Conservation (phyloP, 2,797 vertebrate species). For the Anolis apletophallus region DNA sequence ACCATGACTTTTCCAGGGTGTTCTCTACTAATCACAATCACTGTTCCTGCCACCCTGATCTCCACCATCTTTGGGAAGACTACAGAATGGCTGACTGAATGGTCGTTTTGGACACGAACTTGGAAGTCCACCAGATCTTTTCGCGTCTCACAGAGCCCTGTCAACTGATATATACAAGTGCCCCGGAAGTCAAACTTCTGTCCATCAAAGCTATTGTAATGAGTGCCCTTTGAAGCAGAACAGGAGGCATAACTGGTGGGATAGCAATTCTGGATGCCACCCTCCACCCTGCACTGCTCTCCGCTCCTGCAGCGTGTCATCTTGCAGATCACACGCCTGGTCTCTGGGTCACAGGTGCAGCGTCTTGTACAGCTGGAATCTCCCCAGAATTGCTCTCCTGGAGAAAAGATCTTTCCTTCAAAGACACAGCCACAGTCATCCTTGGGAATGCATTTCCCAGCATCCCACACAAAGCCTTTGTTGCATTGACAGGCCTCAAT, state of each 20-base stretch:
- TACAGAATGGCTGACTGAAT: neutral
- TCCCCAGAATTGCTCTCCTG: slow-evolving; percentile 80
- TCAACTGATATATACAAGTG: slow-evolving; percentile 82
- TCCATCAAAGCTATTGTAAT: slow-evolving; percentile 84
- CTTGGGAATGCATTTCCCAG: slow-evolving; percentile 74
- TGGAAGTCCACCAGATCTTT: slow-evolving; percentile 62
- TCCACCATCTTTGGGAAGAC: slow-evolving; percentile 46
- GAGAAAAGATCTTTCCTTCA: slow-evolving; percentile 75
- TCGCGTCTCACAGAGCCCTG: slow-evolving; percentile 51
- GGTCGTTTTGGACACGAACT: slow-evolving; percentile 75
- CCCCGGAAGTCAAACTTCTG: slow-evolving; percentile 84
- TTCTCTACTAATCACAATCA: slow-evolving; percentile 53
- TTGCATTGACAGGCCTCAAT: slow-evolving; percentile 83
- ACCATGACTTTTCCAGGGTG: slow-evolving; percentile 62
- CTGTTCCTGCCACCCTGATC: slow-evolving; percentile 47
- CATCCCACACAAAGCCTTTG: slow-evolving; percentile 79
- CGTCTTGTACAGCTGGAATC: slow-evolving; percentile 74
- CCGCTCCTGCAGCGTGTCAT: slow-evolving; percentile 57
- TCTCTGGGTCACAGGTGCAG: slow-evolving; percentile 75
- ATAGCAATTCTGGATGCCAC: slow-evolving; percentile 76
- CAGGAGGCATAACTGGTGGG: slow-evolving; percentile 75
- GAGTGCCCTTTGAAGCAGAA: slow-evolving; percentile 76
- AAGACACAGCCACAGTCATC: slow-evolving; percentile 81
- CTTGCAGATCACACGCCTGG: slow-evolving; percentile 71
- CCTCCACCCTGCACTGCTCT: slow-evolving; percentile 75